Evolutionary conservation across 2,888 invertebrate genomes (phyloP), one percentile per base, ranked within the genome.

Genomic region (Platerodrilus igneus): DNA sequence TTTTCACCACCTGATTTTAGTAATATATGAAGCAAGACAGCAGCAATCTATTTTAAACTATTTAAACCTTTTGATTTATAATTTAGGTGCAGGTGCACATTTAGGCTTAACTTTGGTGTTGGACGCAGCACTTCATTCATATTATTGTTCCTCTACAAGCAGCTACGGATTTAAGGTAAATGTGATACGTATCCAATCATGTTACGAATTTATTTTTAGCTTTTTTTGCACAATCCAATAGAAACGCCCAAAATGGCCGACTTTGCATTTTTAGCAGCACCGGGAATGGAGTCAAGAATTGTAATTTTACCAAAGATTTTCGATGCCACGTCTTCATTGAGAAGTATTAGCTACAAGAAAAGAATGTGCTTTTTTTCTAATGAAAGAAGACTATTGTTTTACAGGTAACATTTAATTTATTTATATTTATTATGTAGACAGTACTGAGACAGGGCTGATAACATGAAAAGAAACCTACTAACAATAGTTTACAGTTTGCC

Each of bases 231-330:
- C 52, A 88, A 82, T 64, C 88, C 89, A 0, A 81, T 84, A 1
- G 88, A 88, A 60, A 80, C 83, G 0, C 88, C 88, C 0, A 86
- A 85, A 67, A 82, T 88, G 44, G 78, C 81, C 3, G 82, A 85
- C 52, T 79, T 81, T 43, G 87, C 84, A 0, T 81, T 84, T 41
- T 71, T 85, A 2, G 72, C 85, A 34, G 75, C 79, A 2, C 80
- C 86, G 0, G 87, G 87, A 0, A 69, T 76, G 9, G 88, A 89
- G 62, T 78, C 80, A 0, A 71, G 86, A 2, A 74, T 85, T 29
- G 75, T 78, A 2, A 77, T 89, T 13, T 72, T 75, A 34, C 86
- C 88, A 0, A 72, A 77, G 10, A 79, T 86, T 38, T 70, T 75
- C 6, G 79, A 81, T 48, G 81, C 86, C 0, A 74, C 76, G 13